Evolutionary conservation across 2,888 invertebrate genomes (phyloP), one percentile per base, ranked within the genome.

Genomic region (Gryllus longicercus): DNA sequence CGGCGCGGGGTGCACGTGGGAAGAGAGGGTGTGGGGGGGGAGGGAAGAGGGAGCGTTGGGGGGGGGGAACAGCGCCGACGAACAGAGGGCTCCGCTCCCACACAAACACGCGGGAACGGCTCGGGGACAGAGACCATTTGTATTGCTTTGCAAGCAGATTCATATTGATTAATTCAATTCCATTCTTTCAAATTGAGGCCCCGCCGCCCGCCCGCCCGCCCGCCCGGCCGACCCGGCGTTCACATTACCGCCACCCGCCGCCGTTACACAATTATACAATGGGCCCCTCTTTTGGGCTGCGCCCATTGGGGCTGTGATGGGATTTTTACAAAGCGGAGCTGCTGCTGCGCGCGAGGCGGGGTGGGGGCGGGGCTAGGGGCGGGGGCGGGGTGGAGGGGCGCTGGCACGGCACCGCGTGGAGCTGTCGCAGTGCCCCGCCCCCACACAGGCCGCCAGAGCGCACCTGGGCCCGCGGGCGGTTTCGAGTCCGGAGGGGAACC

Each of bases 91-190:
- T 38, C 38, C 38, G 38, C 38, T 38, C 38, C 38, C 38, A 38
- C 38, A 38, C 38, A 38, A 38, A 38, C 38, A 38, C 38, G 38
- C 63, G 63, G 63, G 16, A 1, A 8, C 63, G n/a, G 16, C n/a
- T 8, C n/a, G n/a, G 63, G 63, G 5, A 8, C 63, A 63, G 63
- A 63, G 63, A n/a, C 63, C 63, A 63, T 63, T 63, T 63, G 12
- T 63, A 63, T 63, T 63, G 63, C 63, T 63, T 63, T 63, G 63
- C 14, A 63, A 63, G 63, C 63, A 63, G 63, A 63, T 63, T 63
- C 63, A 63, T 63, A 63, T 63, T 63, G 63, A 63, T 63, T 63
- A 63, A 63, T 63, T 63, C 63, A 63, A 63, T 63, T 63, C 63
- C 63, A 63, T 63, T 63, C 63, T 63, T 63, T 63, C 63, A 63